Evolutionary conservation across 2,113 vertebrate species (phyloP), one percentile per base, ranked within the genome.

Genomic region (Caranx melampygus): DNA sequence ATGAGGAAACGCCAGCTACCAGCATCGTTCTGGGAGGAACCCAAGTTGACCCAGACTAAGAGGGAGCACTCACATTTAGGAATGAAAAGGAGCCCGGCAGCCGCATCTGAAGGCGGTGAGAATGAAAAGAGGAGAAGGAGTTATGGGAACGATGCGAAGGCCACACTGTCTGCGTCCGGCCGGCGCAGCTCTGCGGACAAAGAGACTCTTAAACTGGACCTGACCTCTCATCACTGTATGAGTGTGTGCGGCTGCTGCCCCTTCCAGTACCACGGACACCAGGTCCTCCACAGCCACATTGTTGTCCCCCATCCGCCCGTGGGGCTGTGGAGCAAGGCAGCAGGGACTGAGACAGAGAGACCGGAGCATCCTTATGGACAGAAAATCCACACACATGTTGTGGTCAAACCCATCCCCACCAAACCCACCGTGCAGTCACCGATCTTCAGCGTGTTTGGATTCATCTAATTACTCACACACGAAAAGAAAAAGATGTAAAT

Each of bases 21-120:
- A 0, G 97, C 98, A 3, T 99, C 97, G 8, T 99, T 99, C 86
- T 99, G 98, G 98, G 96, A 99, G 91, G 98, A 99, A 88, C 98
- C 98, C 0, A 93, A 96, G 79, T 91, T 97, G 0, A 77, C 92
- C 51, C 93, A 94, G 62, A 94, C 83, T 74, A 79, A 79, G 80
- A 64, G 71, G 26, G 91, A 94, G 20, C 79, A 69, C 91, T 88
- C 89, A 44, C 95, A 60, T 0, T 83, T 20, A 31, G 90, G 86
- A 64, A 76, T 1, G 88, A 95, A 79, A 88, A 94, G 55, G 47
- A 91, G 83, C 16, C 82, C 72, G 0, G 45, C 55, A 0, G 84
- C 37, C 2, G 70, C 74, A 4, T 69, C 84, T 11, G 79, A 90
- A 52, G 92, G 90, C 62, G 79, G 52, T 0, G 95, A 96, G 51